Percentiles rank a stretch among this genome's conserved stretches.
Conservation (phyloP, 2,797 vertebrate genomes). For the Acipenser oxyrinchus region DNA sequence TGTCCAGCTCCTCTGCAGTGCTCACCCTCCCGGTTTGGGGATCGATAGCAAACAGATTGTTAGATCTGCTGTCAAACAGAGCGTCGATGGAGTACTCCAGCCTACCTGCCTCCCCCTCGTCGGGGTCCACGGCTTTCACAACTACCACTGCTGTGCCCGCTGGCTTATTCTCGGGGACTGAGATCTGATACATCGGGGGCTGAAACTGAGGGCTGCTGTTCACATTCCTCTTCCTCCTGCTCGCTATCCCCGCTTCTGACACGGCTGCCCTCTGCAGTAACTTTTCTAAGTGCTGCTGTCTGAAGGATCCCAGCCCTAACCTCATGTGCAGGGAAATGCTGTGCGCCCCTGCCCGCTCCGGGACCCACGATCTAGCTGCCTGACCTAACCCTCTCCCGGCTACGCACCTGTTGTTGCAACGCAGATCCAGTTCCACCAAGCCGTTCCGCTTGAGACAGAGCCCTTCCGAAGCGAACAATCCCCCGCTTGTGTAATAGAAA, state of each 20-base stretch:
- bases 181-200: slow-evolving; percentile 88
- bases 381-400: neutral
- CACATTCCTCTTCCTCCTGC: slow-evolving; percentile 64
- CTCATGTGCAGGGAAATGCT: slow-evolving; percentile 50
- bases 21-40: slow-evolving; percentile 62
- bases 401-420: slow-evolving; percentile 39
- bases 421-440: slow-evolving; percentile 46
- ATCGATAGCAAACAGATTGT: slow-evolving; percentile 75
- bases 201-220: slow-evolving; percentile 87
- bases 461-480: slow-evolving; percentile 41
- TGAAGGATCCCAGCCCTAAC: slow-evolving; percentile 51
- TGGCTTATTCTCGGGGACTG: slow-evolving; percentile 78
- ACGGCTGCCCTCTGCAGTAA: slow-evolving; percentile 36
- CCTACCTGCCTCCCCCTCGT: slow-evolving; percentile 75
- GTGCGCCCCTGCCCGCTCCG: slow-evolving; percentile 7
- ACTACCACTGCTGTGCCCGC: slow-evolving; percentile 69
- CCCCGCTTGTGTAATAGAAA: slow-evolving; percentile 45
- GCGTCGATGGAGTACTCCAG: slow-evolving; percentile 84
- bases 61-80: slow-evolving; percentile 89
- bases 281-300: slow-evolving; percentile 40
- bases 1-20: slow-evolving; percentile 72
- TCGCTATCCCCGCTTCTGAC: slow-evolving; percentile 48
- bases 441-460: slow-evolving; percentile 49
- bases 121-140: slow-evolving; percentile 72
- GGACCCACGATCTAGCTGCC: neutral